Evolutionary conservation across 2,113 vertebrate species (phyloP), one percentile per base, ranked within the genome.

Genomic region (Saimiri boliviensis): DNA sequence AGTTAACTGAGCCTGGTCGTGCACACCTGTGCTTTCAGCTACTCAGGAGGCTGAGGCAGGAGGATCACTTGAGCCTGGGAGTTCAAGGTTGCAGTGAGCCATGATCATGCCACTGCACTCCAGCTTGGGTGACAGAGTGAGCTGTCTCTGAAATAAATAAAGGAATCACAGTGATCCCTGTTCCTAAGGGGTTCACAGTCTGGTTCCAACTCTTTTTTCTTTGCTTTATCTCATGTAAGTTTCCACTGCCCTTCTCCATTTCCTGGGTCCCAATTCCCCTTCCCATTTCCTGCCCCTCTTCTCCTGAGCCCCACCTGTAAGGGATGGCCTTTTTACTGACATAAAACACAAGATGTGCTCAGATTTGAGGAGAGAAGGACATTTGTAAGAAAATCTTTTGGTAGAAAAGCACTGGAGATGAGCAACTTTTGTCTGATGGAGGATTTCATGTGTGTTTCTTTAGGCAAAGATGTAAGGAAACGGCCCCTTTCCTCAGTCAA

Each of bases 381-480:
- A 68, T 89, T 66, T 86, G 70, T 49, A 76, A 86, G 87, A 45
- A 91, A 86, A 23, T 76, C 25, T 91, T 85, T 42, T 45, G 40
- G 40, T 45, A 45, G 73, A 45, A 52, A 80, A 63, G 35, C 10
- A 49, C 47, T 23, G 7, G 23, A 45, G 58, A 60, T 93, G 13
- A 95, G 66, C 45, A 66, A 8, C 45, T 93, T 58, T 86, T 91
- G 11, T 42, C 35, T n/a, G 66, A n/a, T 54, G 49, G 87, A 85
- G 47, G 73, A 89, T 82, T 63, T 89, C 76, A 37, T 73, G 12
- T 81, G 11, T 97, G 20, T 94, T 66, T 86, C 73, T 45, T 74
- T 87, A 93, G 96, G 77, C 68, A 89, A 70, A 89, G 58, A n/a
- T n/a, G n/a, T 86, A 86, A 92, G 52, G 89, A 87, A 87, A 85